Evolutionary conservation across 2,797 vertebrate genomes (phyloP).

Genomic region (Typhlichthys subterraneus): DNA sequence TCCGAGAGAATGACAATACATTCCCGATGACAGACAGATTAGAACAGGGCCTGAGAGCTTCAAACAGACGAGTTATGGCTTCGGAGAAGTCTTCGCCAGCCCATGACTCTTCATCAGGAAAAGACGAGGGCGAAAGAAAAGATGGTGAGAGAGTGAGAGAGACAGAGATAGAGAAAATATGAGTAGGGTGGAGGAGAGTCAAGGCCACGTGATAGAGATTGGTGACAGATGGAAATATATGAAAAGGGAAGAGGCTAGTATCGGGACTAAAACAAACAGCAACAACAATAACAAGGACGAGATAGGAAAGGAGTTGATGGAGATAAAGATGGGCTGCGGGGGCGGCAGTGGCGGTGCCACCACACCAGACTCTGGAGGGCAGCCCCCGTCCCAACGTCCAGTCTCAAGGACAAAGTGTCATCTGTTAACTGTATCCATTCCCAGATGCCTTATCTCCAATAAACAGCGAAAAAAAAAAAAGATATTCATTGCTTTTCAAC

Average conservation of each 20-base stretch:
- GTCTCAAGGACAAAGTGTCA: slow-evolving; percentile 77
- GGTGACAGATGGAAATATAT: slow-evolving; percentile 74
- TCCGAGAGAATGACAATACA: slow-evolving; percentile 40
- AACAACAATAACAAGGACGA: slow-evolving; percentile 4
- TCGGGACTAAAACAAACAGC: background rate
- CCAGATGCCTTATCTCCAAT: slow-evolving; percentile 85
- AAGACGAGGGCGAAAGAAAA: slow-evolving; percentile 46
- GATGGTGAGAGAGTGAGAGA: slow-evolving; percentile 40
- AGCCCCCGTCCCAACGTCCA: slow-evolving; percentile 52
- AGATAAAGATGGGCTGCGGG: slow-evolving; percentile 51
- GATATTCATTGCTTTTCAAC: slow-evolving; percentile 93
- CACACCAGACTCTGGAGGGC: slow-evolving; percentile 35
- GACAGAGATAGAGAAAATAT: slow-evolving; percentile 67
- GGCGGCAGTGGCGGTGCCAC: slow-evolving; percentile 38
- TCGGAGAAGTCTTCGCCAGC: slow-evolving; percentile 65
- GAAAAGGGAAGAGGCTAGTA: slow-evolving; percentile 44
- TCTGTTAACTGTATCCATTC: slow-evolving; percentile 79
- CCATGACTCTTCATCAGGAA: slow-evolving; percentile 65
- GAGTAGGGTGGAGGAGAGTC: slow-evolving; percentile 64
- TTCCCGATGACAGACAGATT: slow-evolving; percentile 31
- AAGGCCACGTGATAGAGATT: slow-evolving; percentile 73
- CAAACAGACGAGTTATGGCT: slow-evolving; percentile 41
- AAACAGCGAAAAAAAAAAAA: slow-evolving; percentile 85
- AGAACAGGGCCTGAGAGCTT: slow-evolving; percentile 42
- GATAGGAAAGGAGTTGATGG: slow-evolving; percentile 30